phyloP scores from a whole-genome alignment of 2,797 vertebrate genomes.

The Cheracebus regulus region DNA sequence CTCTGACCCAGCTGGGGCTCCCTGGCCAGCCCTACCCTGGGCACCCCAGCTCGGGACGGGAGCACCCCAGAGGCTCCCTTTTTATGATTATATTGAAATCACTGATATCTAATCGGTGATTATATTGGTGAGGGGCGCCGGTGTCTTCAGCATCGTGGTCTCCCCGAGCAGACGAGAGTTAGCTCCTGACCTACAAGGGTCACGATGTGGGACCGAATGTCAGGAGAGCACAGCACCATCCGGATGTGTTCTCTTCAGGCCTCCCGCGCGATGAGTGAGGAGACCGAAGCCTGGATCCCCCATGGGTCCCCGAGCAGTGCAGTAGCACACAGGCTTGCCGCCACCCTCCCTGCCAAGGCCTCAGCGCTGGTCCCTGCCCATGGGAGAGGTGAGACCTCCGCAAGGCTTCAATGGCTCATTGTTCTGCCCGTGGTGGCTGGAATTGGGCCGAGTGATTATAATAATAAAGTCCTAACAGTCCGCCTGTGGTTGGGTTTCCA shows the following conservation, averaged over 20 bases:
- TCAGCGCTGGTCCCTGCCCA: not conserved
- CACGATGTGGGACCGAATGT: not conserved
- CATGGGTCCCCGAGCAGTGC: not conserved
- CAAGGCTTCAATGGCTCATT: constrained; percentile 57
- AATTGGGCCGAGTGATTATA: constrained; percentile 43
- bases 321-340: not conserved
- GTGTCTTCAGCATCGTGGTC: not conserved
- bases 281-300: not conserved
- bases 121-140: not conserved
- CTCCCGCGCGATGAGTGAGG: not conserved
- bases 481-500: constrained; percentile 53
- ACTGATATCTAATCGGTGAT: too few species aligned
- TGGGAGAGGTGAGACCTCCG: not conserved
- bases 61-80: not conserved
- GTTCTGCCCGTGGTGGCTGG: constrained; percentile 46
- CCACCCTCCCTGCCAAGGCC: not conserved
- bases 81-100: not conserved
- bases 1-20: not conserved
- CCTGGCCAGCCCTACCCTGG: not conserved
- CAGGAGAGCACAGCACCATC: not conserved
- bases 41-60: too few species aligned
- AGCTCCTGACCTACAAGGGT: not conserved
- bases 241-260: not conserved
- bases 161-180: not conserved
- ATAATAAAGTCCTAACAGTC: constrained; percentile 61